Evolutionary conservation across 1,140 invertebrate genomes (phyloP), one percentile per base, ranked within the genome.

Genomic region (Pogonognathellus flavescens): DNA sequence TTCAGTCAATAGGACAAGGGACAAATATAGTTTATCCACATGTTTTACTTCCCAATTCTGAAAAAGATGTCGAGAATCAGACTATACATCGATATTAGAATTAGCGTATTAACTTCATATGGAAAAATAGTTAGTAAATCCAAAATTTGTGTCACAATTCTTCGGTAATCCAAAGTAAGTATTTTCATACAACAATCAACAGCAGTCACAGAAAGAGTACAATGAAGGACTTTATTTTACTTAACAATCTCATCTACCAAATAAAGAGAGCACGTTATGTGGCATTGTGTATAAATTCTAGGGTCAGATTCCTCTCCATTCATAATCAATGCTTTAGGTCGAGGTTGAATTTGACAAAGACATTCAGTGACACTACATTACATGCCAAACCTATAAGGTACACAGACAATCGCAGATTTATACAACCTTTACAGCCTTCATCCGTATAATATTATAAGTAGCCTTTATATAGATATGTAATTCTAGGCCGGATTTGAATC

Each of bases 301-400:
- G 70, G 70, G 70, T 76, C 70, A 76, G 41, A 76, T 76, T 76
- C 70, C 70, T 49, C n/a, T 31, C 41, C 70, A 76, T 76, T 76
- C 70, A 76, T 49, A 50, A 76, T 41, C 70, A 70, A 70, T 31
- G 31, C 22, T 49, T 31, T 49, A 50, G 70, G 70, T 76, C 70
- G 70, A 76, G 70, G 41, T 31, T 31, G 70, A 25, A 31, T 76
- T 25, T 31, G 70, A 76, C 70, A 76, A 31, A 14, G 41, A 76
- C 70, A 76, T 31, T 76, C 70, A 76, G 25, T 25, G 22, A 49
- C n/a, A 2, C 41, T 41, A 76, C 70, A 76, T 49, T 9, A 55
- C 53, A 22, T 66, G 25, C 22, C 25, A 66, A 66, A 66, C 22
- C 11, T 66, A 20, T 31, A 22, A 10, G 18, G n/a, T 20, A 20